Base-by-base conservation (phyloP, 2,888 invertebrate genomes). In the Acrobasis consociella region DNA sequence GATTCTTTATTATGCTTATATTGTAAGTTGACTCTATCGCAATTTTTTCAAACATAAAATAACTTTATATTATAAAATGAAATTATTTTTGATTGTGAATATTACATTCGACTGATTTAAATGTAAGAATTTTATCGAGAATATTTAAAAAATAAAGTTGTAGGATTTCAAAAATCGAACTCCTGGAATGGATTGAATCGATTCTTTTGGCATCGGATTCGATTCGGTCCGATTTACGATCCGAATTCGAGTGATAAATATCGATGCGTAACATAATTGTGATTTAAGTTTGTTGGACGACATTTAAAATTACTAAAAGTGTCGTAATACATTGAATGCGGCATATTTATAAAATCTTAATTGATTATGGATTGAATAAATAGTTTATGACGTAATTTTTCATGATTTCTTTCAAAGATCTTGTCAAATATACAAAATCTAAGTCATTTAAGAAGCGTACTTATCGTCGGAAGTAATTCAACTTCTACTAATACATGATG, bases 181-280 rank as follows among this genome's bases (percentile, higher is more conserved):
- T 7, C 31, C 31, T 31, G 2, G 64, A 52, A 61, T 52, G 58
- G 60, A 66, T 63, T 68, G 67, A 67, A 64, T 71, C 72, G 72
- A 74, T 74, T 76, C 72, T 75, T 74, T 72, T 75, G 74, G 73
- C 60, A 58, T 65, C 72, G 73, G 72, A 75, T 80, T 77, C 75
- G 74, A 66, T 72, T 59, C 73, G 74, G 69, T 62, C 64, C 73
- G 74, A 81, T 81, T 80, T 79, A 81, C 71, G 72, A 66, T 62
- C 67, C 56, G 71, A 71, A 76, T 72, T 74, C 73, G 69, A 62
- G 67, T 73, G 71, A 75, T 77, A 73, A 72, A 70, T 69, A 66
- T 64, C 58, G 59, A 59, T 65, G 64, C 56, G 62, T 62, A 66
- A 64, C 65, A 61, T 63, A 64, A 67, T 67, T 67, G 62, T 66